These are phyloP conservation scores for Gorsachius goisagi DNA, from an alignment of 2,113 vertebrate species.

Conservation along the genomic window DNA sequence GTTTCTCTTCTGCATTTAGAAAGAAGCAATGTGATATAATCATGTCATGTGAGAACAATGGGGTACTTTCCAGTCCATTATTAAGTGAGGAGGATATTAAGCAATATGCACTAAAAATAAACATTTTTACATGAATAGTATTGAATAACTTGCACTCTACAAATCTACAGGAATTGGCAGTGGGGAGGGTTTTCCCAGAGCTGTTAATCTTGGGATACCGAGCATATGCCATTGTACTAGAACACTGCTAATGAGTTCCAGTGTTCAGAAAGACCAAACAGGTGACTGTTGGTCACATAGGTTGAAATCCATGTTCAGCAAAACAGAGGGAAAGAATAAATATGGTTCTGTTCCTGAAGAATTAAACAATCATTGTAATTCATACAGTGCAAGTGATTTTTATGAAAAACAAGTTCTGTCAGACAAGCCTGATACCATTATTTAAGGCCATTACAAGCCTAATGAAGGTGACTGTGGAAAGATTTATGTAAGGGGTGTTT, in stretches of 20 bases:
- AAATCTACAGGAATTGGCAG: background rate
- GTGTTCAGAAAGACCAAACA: background rate
- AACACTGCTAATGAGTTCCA: background rate
- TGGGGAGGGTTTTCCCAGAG: background rate
- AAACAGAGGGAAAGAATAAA: background rate
- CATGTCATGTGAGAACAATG: background rate
- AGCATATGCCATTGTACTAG: background rate
- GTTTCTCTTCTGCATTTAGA: slow-evolving; percentile 20
- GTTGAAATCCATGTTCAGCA: background rate
- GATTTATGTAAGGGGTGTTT: background rate
- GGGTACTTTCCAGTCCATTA: slow-evolving; percentile 8
- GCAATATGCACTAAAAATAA: background rate
- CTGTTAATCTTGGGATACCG: background rate
- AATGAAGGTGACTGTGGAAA: background rate
- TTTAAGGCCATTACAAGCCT: background rate
- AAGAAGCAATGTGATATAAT: background rate
- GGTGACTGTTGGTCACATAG: background rate
- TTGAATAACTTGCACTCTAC: background rate
- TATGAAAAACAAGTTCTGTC: background rate
- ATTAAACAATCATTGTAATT: background rate
- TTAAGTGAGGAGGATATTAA: background rate
- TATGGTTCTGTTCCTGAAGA: background rate
- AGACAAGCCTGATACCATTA: background rate
- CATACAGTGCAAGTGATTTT: background rate
- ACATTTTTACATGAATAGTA: background rate